Evolutionary conservation across 2,888 invertebrate species (phyloP).

Genomic region (Nowickia ferox): DNA sequence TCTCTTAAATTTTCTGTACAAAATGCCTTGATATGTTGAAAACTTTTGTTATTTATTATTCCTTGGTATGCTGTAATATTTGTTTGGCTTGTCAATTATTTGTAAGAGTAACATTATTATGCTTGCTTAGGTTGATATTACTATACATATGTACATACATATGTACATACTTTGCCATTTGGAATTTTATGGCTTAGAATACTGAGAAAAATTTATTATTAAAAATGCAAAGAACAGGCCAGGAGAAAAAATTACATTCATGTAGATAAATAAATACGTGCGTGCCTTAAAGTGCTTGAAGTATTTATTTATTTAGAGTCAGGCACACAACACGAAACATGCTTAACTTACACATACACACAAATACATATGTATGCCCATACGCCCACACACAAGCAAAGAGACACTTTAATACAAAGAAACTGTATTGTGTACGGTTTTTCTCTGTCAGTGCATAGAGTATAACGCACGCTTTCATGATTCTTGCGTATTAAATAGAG

Average conservation of each 20-base stretch:
- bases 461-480: conserved; percentile 7
- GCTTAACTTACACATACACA: background rate
- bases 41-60: conserved; percentile 24
- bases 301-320: conserved; percentile 60
- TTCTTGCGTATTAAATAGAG: conserved; percentile 16
- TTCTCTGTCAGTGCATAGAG: conserved; percentile 4
- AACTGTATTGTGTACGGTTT: conserved; percentile 21
- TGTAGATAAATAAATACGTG: conserved; percentile 55
- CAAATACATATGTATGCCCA: background rate
- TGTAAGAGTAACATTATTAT: conserved; percentile 56
- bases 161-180: conserved; percentile 35
- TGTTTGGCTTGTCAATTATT: conserved; percentile 67
- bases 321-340: conserved; percentile 13
- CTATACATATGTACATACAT: background rate
- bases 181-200: conserved; percentile 49
- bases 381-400: conserved; percentile 1
- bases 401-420: conserved; percentile 19
- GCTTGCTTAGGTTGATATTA: conserved; percentile 57
- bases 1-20: conserved; percentile 10
- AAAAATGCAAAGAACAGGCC: conserved; percentile 1
- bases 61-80: conserved; percentile 18
- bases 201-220: conserved; percentile 20
- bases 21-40: conserved; percentile 19
- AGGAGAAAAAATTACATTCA: conserved; percentile 51
- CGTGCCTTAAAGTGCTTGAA: conserved; percentile 60